Base-by-base conservation (phyloP, 2,888 invertebrate genomes). In the Drosophila meridiana region DNA sequence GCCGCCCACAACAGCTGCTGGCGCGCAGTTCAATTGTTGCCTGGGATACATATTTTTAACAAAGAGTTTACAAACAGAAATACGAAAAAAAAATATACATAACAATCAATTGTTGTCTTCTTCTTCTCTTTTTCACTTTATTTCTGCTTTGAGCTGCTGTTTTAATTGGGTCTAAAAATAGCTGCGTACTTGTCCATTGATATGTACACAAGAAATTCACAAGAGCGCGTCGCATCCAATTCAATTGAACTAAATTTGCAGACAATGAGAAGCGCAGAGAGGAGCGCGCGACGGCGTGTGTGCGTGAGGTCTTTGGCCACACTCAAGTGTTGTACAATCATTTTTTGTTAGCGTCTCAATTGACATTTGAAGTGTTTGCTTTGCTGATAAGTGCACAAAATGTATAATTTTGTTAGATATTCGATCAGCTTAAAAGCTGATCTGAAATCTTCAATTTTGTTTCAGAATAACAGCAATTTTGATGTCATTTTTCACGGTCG, bases 111-210 rank as follows among this genome's bases (percentile, higher is more conserved):
- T 89, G 84, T 71, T 73, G 64, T 79, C 74, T 69, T 43, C 53
- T 42, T 11, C 34, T 11, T 50, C 34, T 20, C 9, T 14, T 5
- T n/a, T 9, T 13, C 2, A 11, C 34, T 34, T 32, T 20, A 20
- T 52, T 61, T 53, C 36, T 56, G 53, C 26, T 64, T 30, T 30
- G 48, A 20, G 60, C 48, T 34, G 55, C 50, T 34, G 20, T 74
- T 87, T 87, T 87, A 87, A 90, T 90, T 90, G 90, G 64, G 55
- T 85, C 87, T 90, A 87, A 82, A 90, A 87, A 87, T 87, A 87
- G 88, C 58, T 13, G 30, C 60, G 64, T 56, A 76, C 80, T 68
- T 76, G 63, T 72, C 69, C 67, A 83, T 73, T 68, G 76, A 89
- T 78, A 77, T 59, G 61, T 73, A 60, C 36, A 59, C 20, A 48